phyloP scores from a whole-genome alignment of 2,888 invertebrate species.

The Drosophila eohydei region DNA sequence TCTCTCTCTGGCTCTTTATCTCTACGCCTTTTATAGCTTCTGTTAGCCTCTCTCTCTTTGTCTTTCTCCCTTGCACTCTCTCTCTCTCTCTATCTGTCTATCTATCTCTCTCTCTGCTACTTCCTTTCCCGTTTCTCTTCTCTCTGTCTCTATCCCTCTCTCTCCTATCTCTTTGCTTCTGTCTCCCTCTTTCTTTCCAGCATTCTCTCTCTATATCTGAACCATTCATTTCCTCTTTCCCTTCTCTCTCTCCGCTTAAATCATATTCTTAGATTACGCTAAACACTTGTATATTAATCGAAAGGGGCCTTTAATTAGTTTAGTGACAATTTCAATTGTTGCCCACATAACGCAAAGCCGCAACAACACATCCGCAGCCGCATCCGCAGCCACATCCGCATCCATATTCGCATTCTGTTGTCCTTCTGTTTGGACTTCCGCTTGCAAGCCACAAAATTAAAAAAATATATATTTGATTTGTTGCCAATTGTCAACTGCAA shows the following conservation, averaged over 20 bases:
- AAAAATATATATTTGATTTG: slow-evolving; percentile 26
- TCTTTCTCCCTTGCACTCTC: too few relatives aligned
- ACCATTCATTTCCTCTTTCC: neutral
- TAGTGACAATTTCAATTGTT: neutral
- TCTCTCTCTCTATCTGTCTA: too few relatives aligned
- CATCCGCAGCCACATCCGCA: neutral
- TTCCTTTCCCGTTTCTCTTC: neutral
- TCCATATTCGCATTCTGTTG: slow-evolving; percentile 1
- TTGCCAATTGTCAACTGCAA: slow-evolving; percentile 18
- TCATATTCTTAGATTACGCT: slow-evolving; percentile 1
- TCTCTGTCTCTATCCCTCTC: neutral
- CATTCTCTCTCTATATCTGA: neutral
- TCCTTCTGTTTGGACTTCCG: slow-evolving; percentile 33
- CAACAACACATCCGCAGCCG: slow-evolving; percentile 3
- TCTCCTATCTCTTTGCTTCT: neutral
- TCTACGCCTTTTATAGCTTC: neutral
- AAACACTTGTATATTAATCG: slow-evolving; percentile 3
- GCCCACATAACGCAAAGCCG: slow-evolving; percentile 1
- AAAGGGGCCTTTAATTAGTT: slow-evolving; percentile 15
- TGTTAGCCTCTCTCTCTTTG: neutral
- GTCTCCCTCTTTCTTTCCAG: neutral
- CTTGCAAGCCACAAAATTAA: slow-evolving; percentile 23
- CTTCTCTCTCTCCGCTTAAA: neutral
- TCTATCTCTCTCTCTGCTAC: neutral
- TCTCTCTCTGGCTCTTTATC: neutral